These are phyloP conservation scores for Recurvirostra avosetta DNA, from an alignment of 2,113 vertebrate genomes.

Conservation along the genomic window DNA sequence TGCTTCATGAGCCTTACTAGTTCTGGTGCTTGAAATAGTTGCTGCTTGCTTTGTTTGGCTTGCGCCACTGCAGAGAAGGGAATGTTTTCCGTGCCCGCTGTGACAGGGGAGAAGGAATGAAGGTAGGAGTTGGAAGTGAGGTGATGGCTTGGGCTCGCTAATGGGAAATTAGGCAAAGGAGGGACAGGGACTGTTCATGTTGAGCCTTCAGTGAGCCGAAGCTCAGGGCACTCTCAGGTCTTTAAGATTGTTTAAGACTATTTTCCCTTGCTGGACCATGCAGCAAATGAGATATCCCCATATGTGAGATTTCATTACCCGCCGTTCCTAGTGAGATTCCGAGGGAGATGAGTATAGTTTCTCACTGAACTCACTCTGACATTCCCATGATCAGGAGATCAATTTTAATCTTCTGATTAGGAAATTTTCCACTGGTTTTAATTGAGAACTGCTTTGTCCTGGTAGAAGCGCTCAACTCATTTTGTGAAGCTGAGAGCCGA, in stretches of 20 bases:
- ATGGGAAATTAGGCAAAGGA: background rate
- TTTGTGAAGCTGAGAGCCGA: background rate
- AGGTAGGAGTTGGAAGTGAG: background rate
- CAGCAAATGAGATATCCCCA: background rate
- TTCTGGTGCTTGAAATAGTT: background rate
- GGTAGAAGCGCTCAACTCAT: background rate
- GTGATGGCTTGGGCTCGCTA: background rate
- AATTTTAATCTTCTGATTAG: background rate
- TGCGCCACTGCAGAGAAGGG: background rate
- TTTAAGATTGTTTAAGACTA: background rate
- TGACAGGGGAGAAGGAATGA: background rate
- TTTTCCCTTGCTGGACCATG: background rate
- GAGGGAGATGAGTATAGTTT: background rate
- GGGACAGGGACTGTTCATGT: background rate
- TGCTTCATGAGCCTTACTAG: background rate
- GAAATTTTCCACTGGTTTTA: background rate
- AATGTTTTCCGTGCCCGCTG: background rate
- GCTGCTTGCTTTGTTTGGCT: conserved; percentile 12
- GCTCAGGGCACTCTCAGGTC: background rate
- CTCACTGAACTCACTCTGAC: background rate
- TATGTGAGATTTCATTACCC: background rate
- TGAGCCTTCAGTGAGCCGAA: background rate
- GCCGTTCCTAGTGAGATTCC: background rate
- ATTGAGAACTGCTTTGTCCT: background rate
- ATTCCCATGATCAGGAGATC: background rate